Evolutionary conservation across 2,888 invertebrate species (phyloP).

Genomic region (Labia minor): DNA sequence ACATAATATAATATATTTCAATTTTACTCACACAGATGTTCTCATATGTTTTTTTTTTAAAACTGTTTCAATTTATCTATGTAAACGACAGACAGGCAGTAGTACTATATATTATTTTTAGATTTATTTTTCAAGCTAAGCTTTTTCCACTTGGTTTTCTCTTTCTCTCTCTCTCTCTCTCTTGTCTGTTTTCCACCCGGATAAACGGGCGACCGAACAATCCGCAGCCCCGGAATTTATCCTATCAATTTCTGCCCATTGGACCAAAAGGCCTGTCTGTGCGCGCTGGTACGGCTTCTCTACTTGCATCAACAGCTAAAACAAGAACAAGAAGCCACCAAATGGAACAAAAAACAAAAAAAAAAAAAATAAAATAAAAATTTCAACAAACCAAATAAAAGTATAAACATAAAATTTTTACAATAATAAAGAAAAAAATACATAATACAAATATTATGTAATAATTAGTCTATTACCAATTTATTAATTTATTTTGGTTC

Average conservation of each 20-base stretch:
- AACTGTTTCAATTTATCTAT: not conserved
- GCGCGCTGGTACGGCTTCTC: not conserved
- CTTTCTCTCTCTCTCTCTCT: not conserved
- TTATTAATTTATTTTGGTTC: too few species aligned
- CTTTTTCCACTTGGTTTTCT: not conserved
- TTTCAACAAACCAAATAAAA: too few species aligned
- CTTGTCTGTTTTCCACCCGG: not conserved
- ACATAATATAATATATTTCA: too few species aligned
- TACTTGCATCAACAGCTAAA: not conserved
- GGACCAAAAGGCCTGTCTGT: constrained; percentile 35
- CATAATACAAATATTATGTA: too few species aligned
- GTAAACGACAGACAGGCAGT: not conserved
- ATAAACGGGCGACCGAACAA: not conserved
- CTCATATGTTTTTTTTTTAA: too few species aligned
- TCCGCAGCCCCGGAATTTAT: constrained; percentile 43
- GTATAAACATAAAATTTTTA: too few species aligned
- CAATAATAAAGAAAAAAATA: too few species aligned
- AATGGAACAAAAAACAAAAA: too few species aligned
- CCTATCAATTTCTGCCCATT: constrained; percentile 53
- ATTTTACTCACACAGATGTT: too few species aligned
- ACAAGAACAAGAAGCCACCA: not conserved
- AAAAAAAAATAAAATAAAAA: constrained; percentile 5
- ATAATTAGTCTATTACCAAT: too few species aligned
- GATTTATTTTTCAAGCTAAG: constrained; percentile 1
- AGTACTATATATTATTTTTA: not conserved